Evolutionary conservation across 2,888 invertebrate species (phyloP).

Genomic region (Acanthosepion esculentum): DNA sequence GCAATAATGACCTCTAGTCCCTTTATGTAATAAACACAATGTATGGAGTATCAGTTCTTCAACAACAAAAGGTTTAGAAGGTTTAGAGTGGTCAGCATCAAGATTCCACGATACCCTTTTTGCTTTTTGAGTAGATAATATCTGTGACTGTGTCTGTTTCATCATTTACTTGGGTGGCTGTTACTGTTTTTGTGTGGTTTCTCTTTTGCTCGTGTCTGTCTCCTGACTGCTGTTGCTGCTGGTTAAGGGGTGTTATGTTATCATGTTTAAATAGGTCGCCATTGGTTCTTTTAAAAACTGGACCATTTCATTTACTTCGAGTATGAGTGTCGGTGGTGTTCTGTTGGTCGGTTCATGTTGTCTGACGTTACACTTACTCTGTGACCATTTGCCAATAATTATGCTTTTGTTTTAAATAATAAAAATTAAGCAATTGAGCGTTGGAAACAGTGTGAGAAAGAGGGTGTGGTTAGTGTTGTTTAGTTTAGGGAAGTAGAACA

Average conservation of each 20-base stretch:
- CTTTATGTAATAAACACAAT: too few relatives aligned
- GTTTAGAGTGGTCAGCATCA: neutral
- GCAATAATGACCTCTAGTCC: too few relatives aligned
- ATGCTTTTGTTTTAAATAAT: neutral
- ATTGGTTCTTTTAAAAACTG: slow-evolving; percentile 33
- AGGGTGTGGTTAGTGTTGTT: neutral
- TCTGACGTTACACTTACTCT: neutral
- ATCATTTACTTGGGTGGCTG: neutral
- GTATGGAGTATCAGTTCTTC: neutral
- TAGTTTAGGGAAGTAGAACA: too few relatives aligned
- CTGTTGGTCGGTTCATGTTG: neutral
- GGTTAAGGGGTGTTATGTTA: neutral
- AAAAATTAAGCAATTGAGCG: neutral
- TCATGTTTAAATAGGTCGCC: slow-evolving; percentile 21
- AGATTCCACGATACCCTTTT: neutral
- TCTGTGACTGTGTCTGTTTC: neutral
- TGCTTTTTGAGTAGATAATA: neutral
- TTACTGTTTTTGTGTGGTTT: neutral
- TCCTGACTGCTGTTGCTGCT: neutral
- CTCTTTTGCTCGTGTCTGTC: neutral
- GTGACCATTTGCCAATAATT: neutral
- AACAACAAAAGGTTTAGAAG: neutral
- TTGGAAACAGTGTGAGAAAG: neutral
- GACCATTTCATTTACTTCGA: neutral
- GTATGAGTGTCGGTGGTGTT: neutral